Base-by-base conservation (phyloP, 2,113 vertebrate species). In the Psittacus erithacus region DNA sequence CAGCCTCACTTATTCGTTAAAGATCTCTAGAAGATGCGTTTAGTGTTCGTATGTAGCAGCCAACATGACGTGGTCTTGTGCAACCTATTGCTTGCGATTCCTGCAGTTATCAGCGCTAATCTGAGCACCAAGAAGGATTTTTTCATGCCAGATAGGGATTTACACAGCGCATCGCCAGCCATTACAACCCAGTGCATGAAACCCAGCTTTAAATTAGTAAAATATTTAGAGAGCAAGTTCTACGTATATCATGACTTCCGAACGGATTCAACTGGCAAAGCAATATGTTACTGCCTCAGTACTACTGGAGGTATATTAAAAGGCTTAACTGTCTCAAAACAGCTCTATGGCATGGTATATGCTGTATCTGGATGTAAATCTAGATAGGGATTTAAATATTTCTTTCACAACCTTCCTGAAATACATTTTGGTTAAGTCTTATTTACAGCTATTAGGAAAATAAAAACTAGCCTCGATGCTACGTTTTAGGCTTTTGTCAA, bases 401-500 rank as follows among this genome's bases (percentile, higher is more conserved):
- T 89, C 52, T 90, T 83, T 92, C 91, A 96, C 82, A 95, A 81
- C 80, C 74, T 82, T 93, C 92, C 85, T 6, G 9, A 96, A 96
- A 93, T 95, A 95, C 15, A 46, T 60, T 95, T 96, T 93, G 49
- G 47, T 94, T 74, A 82, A 82, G 74, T 70, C 85, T 92, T 96
- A 92, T 96, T 96, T 96, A 93, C 95, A 91, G 53, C 78, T 96
- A 96, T 95, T 97, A 96, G 93, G 90, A 94, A 96, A 97, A 96
- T 93, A 96, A 94, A 96, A 97, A 89, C 77, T 86, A 93, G 39
- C 73, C 86, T 93, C 5, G 0, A 82, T 62, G 83, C 65, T 91
- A 79, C 73, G 65, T 94, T 95, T 96, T 93, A 76, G 86, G 70
- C 67, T 93, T 95, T 94, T 94, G 88, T 95, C 73, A 87, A 96